Base-by-base conservation (phyloP, 2,888 invertebrate species). In the Diachrysia chrysitis region DNA sequence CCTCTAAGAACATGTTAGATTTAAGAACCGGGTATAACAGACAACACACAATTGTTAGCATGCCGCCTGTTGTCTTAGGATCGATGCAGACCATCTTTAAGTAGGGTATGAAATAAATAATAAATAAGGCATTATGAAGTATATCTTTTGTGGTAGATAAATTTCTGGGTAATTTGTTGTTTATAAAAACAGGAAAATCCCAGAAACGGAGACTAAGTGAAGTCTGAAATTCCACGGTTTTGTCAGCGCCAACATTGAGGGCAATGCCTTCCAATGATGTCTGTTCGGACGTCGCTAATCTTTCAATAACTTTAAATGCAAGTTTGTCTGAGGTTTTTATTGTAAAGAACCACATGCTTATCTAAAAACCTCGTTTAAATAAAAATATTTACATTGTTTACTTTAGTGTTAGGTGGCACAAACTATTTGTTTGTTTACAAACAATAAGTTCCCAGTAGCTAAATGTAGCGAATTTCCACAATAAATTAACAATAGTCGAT, bases 251-350 rank as follows among this genome's bases (percentile, higher is more conserved):
- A 32, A 61, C 61, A 63, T 64, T 76, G 63, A 37, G 57, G 58
- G 71, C 71, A 71, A 71, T 62, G 59, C 66, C 63, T 62, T 62
- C 65, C 42, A 63, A 67, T 63, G 63, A 76, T 66, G 58, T 58
- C 73, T 63, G 37, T 37, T n/a, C n/a, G n/a, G n/a, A n/a, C n/a
- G n/a, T n/a, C n/a, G n/a, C n/a, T n/a, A n/a, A n/a, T 16, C 37
- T 37, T 37, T 37, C 16, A 37, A 16, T 14, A 37, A 16, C 37
- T 37, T 16, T 3, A 35, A 35, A 37, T 4, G 37, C 3, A 16
- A 2, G 37, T 16, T 2, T 37, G 14, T 16, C 5, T 37, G 37
- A 14, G 14, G 1, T 16, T 14, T 16, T 16, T 37, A 14, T 14
- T 37, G 16, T 37, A 37, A 35, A n/a, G n/a, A n/a, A 14, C 37